Conservation (phyloP, 2,888 invertebrate species). For the Hypsopygia costalis region DNA sequence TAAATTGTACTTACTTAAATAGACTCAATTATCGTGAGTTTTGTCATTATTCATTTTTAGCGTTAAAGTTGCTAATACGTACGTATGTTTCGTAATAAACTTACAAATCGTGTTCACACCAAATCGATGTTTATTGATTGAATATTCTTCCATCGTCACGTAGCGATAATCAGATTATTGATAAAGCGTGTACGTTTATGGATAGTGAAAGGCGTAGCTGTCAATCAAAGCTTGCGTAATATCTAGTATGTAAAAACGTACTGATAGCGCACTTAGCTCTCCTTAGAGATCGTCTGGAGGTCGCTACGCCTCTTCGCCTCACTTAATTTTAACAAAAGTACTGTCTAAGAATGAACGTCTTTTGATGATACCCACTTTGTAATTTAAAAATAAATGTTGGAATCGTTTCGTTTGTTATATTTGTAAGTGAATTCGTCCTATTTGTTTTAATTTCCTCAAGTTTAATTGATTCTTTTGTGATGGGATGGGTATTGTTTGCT, state of each 20-base stretch:
- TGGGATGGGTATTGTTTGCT: too few relatives aligned
- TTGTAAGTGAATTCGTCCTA: too few relatives aligned
- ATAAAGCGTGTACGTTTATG: neutral
- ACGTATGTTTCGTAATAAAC: too few relatives aligned
- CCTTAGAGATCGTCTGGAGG: slow-evolving; percentile 21
- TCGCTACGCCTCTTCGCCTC: slow-evolving; percentile 14
- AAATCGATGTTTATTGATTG: neutral
- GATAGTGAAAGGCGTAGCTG: slow-evolving; percentile 7
- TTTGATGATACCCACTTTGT: neutral
- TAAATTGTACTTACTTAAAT: too few relatives aligned
- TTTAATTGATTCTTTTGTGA: too few relatives aligned
- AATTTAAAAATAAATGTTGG: neutral
- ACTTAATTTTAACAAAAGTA: slow-evolving; percentile 13
- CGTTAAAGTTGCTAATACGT: too few relatives aligned
- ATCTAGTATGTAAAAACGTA: slow-evolving; percentile 7
- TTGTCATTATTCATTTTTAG: too few relatives aligned
- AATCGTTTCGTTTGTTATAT: neutral
- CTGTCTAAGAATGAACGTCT: slow-evolving; percentile 6
- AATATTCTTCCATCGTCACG: neutral
- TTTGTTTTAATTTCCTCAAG: too few relatives aligned
- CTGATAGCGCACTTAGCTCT: slow-evolving; percentile 7
- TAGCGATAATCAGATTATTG: slow-evolving; percentile 1
- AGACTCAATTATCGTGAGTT: too few relatives aligned
- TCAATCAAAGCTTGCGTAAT: slow-evolving; percentile 10
- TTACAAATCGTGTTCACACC: neutral